Conservation (phyloP, 2,113 vertebrate species). For the Mobula hypostoma region DNA sequence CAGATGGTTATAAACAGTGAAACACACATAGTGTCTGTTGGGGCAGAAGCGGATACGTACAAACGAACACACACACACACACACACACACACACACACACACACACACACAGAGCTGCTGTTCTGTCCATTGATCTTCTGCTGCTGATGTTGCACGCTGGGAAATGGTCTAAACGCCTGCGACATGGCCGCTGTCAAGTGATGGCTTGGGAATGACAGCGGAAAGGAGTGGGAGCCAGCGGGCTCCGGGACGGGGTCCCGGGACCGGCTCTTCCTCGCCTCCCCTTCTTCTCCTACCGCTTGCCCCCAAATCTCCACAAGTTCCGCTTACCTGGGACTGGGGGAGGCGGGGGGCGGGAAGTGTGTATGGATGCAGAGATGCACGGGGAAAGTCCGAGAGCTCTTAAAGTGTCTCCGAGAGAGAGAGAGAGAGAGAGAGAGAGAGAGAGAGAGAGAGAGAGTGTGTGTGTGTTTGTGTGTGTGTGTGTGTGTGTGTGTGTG, state of each 20-base stretch:
- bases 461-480: too few relatives aligned
- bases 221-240: slow-evolving; percentile 31
- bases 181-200: slow-evolving; percentile 37
- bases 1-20: too few relatives aligned
- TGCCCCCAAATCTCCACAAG: slow-evolving; percentile 39
- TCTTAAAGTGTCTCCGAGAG: not conserved
- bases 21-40: not conserved
- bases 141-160: slow-evolving; percentile 43
- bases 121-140: slow-evolving; percentile 42
- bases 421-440: not conserved
- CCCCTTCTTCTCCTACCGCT: slow-evolving; percentile 12
- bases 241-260: not conserved
- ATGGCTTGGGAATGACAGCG: slow-evolving; percentile 35
- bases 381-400: not conserved
- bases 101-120: not conserved
- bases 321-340: slow-evolving; percentile 22
- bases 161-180: slow-evolving; percentile 41
- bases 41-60: not conserved
- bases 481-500: not conserved
- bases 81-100: slow-evolving; percentile 1
- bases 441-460: too few relatives aligned
- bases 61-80: not conserved
- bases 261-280: slow-evolving; percentile 29
- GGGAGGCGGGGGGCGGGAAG: slow-evolving; percentile 50
- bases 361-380: not conserved